Conservation (phyloP, 2,888 invertebrate genomes). For the Apamea crenata region DNA sequence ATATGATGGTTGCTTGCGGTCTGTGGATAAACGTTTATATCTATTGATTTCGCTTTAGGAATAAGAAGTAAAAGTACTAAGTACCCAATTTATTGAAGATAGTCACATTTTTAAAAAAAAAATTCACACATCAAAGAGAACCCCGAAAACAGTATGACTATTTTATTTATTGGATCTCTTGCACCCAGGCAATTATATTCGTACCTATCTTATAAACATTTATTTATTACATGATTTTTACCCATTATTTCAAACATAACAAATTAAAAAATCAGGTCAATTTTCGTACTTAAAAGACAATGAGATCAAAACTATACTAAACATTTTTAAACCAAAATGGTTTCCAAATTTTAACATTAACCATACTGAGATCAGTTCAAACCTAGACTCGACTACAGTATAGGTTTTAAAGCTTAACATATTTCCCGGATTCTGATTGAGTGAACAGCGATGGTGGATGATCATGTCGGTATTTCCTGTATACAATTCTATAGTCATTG, state of each 20-base stretch:
- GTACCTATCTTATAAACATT: neutral
- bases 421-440: conserved; percentile 59
- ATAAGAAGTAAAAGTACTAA: neutral
- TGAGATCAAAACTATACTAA: neutral
- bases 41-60: neutral
- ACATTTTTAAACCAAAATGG: neutral
- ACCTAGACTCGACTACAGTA: neutral
- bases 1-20: neutral
- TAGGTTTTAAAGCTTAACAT: conserved; percentile 46
- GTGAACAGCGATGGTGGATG: conserved; percentile 63
- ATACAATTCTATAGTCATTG: conserved; percentile 44
- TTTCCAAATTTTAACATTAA: neutral
- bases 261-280: neutral
- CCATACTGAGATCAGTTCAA: neutral
- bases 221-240: neutral
- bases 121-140: neutral
- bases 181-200: neutral
- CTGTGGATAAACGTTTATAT: neutral
- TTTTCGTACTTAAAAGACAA: neutral
- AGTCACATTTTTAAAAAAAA: neutral
- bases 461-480: conserved; percentile 53
- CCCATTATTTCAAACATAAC: neutral
- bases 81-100: neutral
- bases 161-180: neutral
- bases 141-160: neutral